Percentiles rank a stretch among this genome's conserved stretches.
phyloP scores from a whole-genome alignment of 2,888 invertebrate species.

The Temnothorax unifasciatus region DNA sequence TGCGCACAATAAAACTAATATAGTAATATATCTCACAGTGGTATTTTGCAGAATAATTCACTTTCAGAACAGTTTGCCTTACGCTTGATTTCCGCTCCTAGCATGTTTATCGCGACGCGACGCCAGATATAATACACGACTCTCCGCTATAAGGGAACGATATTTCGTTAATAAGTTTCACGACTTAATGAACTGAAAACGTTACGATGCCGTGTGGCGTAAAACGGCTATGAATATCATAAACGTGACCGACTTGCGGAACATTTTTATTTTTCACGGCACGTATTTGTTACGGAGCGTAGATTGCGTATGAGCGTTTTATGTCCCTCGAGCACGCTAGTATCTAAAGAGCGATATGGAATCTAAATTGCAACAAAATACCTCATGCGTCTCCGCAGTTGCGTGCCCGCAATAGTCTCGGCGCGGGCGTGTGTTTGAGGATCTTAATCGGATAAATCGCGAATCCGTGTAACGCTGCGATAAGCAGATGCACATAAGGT shows the following conservation, averaged over 20 bases:
- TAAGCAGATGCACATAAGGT: conserved; percentile 28
- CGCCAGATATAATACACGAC: not conserved
- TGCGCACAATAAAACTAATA: conserved; percentile 36
- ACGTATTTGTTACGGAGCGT: not conserved
- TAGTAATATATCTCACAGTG: conserved; percentile 17
- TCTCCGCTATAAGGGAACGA: not conserved
- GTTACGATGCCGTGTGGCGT: not conserved
- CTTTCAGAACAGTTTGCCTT: not conserved
- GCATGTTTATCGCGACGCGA: conserved; percentile 16
- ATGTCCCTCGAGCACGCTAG: conserved; percentile 26
- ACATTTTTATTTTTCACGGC: conserved; percentile 6
- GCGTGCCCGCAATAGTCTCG: conserved; percentile 20
- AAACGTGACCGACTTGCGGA: not conserved
- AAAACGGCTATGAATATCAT: conserved; percentile 9
- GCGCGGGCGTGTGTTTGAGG: conserved; percentile 2
- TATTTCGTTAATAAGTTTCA: conserved; percentile 14
- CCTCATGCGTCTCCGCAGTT: not conserved
- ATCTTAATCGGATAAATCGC: conserved; percentile 45
- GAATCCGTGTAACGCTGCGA: conserved; percentile 18
- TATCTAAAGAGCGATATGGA: not conserved
- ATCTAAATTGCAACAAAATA: conserved; percentile 41
- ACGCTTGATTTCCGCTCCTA: conserved; percentile 1
- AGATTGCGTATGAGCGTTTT: conserved; percentile 33
- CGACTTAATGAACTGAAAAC: conserved; percentile 18
- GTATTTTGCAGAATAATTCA: conserved; percentile 31